Evolutionary conservation across 2,888 invertebrate species (phyloP).

Genomic region (Drosophila neonasuta): DNA sequence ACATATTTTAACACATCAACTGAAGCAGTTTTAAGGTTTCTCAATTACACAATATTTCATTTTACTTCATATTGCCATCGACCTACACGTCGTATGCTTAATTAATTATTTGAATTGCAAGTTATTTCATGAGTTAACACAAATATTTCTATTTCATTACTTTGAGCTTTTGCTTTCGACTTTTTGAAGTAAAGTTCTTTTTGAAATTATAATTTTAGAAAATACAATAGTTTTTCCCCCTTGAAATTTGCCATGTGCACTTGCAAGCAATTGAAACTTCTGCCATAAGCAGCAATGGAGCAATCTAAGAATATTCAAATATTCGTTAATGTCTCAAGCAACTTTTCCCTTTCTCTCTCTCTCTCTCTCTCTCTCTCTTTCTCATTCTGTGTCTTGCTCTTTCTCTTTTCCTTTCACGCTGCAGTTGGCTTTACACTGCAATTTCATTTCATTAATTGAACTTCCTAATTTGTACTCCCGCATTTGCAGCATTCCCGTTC

Average conservation of each 20-base stretch:
- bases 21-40: no score
- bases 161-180: no score
- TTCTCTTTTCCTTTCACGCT: neutral
- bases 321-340: constrained; percentile 1
- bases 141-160: no score
- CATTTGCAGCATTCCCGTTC: constrained; percentile 2
- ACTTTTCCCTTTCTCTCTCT: neutral
- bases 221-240: neutral
- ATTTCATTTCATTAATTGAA: constrained; percentile 47
- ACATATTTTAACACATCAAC: no score
- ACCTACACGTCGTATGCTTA: no score
- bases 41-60: no score
- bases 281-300: constrained; percentile 1
- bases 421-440: constrained; percentile 2
- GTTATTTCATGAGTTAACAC: no score
- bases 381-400: neutral
- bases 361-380: neutral
- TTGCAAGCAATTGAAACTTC: constrained; percentile 1
- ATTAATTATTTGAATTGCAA: no score
- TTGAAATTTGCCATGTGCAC: neutral
- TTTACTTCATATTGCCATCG: no score
- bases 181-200: neutral
- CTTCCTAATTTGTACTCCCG: constrained; percentile 42
- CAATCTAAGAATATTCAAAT: constrained; percentile 2
- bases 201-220: neutral